Evolutionary conservation across 2,113 vertebrate species (phyloP).

Genomic region (Pseudorectes ferrugineus): DNA sequence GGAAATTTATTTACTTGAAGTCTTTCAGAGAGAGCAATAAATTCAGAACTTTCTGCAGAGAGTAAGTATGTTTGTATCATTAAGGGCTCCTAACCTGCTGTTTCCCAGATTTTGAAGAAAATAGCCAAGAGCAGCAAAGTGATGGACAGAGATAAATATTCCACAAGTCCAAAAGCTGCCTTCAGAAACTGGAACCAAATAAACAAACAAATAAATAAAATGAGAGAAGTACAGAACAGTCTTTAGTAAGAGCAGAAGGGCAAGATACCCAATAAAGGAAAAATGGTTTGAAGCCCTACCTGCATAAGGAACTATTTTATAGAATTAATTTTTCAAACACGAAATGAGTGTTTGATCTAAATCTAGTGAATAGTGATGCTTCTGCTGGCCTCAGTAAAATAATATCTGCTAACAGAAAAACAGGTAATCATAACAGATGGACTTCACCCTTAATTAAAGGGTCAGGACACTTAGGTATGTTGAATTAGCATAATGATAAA

Average conservation of each 20-base stretch:
- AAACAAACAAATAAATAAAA: background rate
- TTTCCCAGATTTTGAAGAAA: background rate
- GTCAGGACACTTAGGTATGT: background rate
- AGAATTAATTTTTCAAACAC: background rate
- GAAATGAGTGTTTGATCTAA: background rate
- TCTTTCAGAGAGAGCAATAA: background rate
- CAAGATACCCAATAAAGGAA: background rate
- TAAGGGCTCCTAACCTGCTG: background rate
- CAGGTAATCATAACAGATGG: background rate
- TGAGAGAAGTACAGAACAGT: background rate
- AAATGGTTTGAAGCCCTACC: background rate
- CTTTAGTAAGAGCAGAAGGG: background rate
- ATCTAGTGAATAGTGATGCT: background rate
- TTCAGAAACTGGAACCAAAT: background rate
- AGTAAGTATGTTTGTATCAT: background rate
- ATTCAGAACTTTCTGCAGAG: background rate
- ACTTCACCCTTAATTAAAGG: background rate
- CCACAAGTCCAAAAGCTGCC: background rate
- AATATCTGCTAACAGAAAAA: background rate
- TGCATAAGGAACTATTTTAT: background rate
- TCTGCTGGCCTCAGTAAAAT: background rate
- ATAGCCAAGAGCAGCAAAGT: background rate
- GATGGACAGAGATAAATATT: background rate
- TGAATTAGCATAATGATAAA: background rate
- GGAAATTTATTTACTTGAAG: background rate